A percentile compares a stretch with the other conserved stretches of the same genome.
phyloP scores from a whole-genome alignment of 2,888 invertebrate species.

The Carabus problematicus region DNA sequence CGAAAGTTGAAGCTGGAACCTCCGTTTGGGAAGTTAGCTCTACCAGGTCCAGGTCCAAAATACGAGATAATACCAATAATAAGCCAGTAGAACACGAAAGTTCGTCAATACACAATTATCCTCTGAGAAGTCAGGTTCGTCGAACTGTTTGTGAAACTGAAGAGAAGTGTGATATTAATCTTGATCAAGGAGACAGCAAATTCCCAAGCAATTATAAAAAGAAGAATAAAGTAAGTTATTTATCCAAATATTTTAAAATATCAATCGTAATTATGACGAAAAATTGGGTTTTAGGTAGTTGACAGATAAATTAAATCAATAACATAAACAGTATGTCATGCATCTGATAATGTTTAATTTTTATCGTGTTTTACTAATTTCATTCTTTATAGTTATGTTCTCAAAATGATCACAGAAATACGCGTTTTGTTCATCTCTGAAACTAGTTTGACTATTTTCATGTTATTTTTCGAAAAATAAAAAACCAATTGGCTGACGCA shows the following conservation, averaged over 20 bases:
- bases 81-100: slow-evolving; percentile 29
- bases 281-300: neutral
- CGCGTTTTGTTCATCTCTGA: no score
- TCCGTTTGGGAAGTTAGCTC: slow-evolving; percentile 39
- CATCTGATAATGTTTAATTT: no score
- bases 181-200: slow-evolving; percentile 20
- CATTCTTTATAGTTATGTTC: no score
- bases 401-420: no score
- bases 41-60: slow-evolving; percentile 25
- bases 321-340: no score
- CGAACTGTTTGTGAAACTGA: slow-evolving; percentile 47
- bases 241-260: neutral
- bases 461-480: no score
- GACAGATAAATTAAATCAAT: neutral
- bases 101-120: slow-evolving; percentile 54
- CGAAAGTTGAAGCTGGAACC: slow-evolving; percentile 38
- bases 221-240: slow-evolving; percentile 29
- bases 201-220: slow-evolving; percentile 26
- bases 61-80: slow-evolving; percentile 13
- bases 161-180: slow-evolving; percentile 7
- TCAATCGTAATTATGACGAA: no score
- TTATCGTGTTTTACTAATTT: no score
- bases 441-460: no score
- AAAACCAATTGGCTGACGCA: no score
- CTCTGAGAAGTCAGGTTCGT: slow-evolving; percentile 59